Evolutionary conservation across 2,888 invertebrate species (phyloP).

Genomic region (Lathronympha strigana): DNA sequence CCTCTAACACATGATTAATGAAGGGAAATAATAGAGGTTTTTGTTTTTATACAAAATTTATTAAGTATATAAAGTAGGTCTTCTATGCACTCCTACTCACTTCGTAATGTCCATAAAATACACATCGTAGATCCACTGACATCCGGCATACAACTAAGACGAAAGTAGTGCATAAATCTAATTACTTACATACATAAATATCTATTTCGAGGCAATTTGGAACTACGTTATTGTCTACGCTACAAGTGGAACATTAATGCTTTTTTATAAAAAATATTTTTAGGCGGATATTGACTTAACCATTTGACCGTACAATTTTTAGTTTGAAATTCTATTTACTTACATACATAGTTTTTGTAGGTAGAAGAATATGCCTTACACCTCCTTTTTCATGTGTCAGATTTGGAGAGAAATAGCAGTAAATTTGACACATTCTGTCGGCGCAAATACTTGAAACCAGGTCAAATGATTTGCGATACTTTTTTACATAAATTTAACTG

Average conservation of each 20-base stretch:
- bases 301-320: slow-evolving; percentile 16
- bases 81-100: slow-evolving; percentile 47
- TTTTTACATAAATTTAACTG: neutral
- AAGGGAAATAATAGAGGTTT: slow-evolving; percentile 3
- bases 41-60: slow-evolving; percentile 51
- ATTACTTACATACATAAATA: slow-evolving; percentile 31
- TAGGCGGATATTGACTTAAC: slow-evolving; percentile 62
- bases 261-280: slow-evolving; percentile 62
- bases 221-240: slow-evolving; percentile 34
- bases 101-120: slow-evolving; percentile 31
- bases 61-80: slow-evolving; percentile 61
- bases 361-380: too few species aligned
- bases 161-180: slow-evolving; percentile 28
- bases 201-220: slow-evolving; percentile 36
- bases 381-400: too few species aligned
- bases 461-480: neutral
- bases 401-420: too few species aligned
- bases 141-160: slow-evolving; percentile 33
- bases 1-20: neutral
- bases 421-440: too few species aligned
- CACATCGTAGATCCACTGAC: slow-evolving; percentile 27
- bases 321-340: neutral
- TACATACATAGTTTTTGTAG: too few species aligned
- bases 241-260: slow-evolving; percentile 41
- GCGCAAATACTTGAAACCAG: too few species aligned